A percentile compares a stretch with the other conserved stretches of the same genome.
phyloP scores from a whole-genome alignment of 2,113 vertebrate genomes.

The Eubucco bourcierii region DNA sequence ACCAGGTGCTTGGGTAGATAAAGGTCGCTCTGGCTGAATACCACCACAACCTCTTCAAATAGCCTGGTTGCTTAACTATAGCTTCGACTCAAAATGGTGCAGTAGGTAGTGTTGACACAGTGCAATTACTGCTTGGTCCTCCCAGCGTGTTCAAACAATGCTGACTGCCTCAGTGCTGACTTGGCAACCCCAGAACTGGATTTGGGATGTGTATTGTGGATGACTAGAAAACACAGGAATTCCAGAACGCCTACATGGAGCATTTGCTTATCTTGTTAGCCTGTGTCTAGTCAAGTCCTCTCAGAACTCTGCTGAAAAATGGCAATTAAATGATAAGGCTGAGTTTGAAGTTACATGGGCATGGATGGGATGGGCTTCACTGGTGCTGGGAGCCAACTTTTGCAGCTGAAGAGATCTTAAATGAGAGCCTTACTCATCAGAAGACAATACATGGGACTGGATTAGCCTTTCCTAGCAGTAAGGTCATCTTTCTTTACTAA shows the following conservation, averaged over 20 bases:
- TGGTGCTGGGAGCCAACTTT: background rate
- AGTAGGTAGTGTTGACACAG: conserved; percentile 40
- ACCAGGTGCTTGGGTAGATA: conserved; percentile 73
- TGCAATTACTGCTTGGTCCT: background rate
- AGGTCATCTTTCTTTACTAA: background rate
- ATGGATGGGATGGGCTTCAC: background rate
- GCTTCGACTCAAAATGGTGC: conserved; percentile 48
- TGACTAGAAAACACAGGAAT: background rate
- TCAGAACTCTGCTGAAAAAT: background rate
- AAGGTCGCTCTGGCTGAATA: conserved; percentile 56
- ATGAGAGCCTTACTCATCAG: background rate
- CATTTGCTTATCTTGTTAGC: background rate
- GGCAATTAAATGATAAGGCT: background rate
- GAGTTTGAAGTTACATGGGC: background rate
- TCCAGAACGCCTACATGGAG: background rate
- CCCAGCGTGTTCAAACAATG: background rate
- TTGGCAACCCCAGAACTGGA: background rate
- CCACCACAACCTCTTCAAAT: conserved; percentile 7
- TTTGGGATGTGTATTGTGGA: background rate
- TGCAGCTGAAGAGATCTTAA: background rate
- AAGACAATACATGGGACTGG: background rate
- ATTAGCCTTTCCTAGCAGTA: background rate
- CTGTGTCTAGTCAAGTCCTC: background rate
- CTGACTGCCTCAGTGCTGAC: background rate
- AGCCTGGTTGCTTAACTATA: background rate